Percentiles rank a stretch among this genome's conserved stretches.
Conservation (phyloP, 2,113 vertebrate genomes). For the Ondatra zibethicus region DNA sequence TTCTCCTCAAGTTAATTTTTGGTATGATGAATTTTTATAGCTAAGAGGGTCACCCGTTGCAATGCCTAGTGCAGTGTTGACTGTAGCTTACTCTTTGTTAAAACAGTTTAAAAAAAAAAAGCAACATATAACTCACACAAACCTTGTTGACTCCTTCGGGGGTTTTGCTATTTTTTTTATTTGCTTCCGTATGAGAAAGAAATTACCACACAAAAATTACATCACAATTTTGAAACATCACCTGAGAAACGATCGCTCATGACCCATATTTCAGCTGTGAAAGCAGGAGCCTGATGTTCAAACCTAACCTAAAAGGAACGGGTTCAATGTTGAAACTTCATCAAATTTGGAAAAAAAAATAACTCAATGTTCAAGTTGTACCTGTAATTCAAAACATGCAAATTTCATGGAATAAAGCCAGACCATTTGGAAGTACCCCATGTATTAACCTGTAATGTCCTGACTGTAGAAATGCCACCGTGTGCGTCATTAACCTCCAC, state of each 20-base stretch:
- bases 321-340: background rate
- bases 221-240: background rate
- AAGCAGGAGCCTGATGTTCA: background rate
- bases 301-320: background rate
- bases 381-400: background rate
- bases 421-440: too few species aligned
- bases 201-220: background rate
- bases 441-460: background rate
- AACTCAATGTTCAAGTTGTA: background rate
- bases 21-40: background rate
- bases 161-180: background rate
- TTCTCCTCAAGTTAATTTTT: background rate
- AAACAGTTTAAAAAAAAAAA: background rate
- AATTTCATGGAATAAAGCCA: background rate
- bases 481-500: background rate
- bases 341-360: background rate
- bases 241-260: background rate
- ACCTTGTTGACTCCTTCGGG: too few species aligned
- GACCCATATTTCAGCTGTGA: background rate
- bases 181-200: background rate
- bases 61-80: background rate
- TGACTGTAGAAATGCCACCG: background rate
- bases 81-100: background rate
- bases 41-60: background rate
- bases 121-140: too few species aligned